These are phyloP conservation scores for Cybosia mesomella DNA, from an alignment of 2,888 invertebrate species.

Conservation along the genomic window DNA sequence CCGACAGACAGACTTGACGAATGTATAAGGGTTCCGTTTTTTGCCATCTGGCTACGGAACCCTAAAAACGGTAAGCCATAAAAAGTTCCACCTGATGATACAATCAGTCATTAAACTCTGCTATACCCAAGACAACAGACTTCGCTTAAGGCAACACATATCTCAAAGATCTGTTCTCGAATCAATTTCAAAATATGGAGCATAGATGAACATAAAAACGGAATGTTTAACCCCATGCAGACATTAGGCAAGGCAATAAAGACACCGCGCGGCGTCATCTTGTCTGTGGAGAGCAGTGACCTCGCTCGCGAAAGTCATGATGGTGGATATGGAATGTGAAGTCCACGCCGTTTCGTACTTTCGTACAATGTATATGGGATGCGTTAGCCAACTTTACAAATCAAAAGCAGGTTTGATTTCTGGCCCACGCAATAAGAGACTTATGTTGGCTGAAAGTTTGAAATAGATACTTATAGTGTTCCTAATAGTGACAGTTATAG, in stretches of 20 bases:
- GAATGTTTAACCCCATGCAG: slow-evolving; percentile 49
- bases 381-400: not conserved
- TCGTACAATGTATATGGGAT: not conserved
- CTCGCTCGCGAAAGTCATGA: slow-evolving; percentile 64
- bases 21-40: no score
- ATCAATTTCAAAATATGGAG: slow-evolving; percentile 25
- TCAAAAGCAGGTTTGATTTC: not conserved
- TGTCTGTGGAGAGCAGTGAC: slow-evolving; percentile 74
- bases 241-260: slow-evolving; percentile 51
- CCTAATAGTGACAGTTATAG: no score
- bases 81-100: slow-evolving; percentile 12
- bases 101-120: slow-evolving; percentile 2
- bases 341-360: not conserved
- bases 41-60: no score
- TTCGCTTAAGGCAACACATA: slow-evolving; percentile 20
- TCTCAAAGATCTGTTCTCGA: slow-evolving; percentile 28
- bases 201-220: slow-evolving; percentile 39
- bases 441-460: not conserved
- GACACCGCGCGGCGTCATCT: slow-evolving; percentile 62
- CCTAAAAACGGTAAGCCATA: not conserved
- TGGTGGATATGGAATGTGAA: slow-evolving; percentile 45
- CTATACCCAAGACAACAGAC: slow-evolving; percentile 20
- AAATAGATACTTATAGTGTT: not conserved
- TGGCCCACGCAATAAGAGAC: not conserved
- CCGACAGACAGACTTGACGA: no score